Percentiles rank a stretch among this genome's conserved stretches.
Conservation (phyloP, 2,888 invertebrate species). For the Myathropa florea region DNA sequence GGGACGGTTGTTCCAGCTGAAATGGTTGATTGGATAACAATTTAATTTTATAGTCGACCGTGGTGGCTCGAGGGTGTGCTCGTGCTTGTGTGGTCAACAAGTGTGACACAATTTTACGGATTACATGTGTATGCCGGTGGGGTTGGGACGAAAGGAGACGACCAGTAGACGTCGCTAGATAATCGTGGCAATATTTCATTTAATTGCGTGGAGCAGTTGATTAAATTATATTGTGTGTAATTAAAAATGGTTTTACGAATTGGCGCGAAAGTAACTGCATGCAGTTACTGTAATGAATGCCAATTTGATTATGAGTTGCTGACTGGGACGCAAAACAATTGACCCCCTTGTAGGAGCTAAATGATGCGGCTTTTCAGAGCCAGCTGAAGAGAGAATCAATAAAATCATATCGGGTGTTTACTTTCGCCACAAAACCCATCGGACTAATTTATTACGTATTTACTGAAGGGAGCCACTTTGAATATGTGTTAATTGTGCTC, state of each 20-base stretch:
- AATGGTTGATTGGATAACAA: constrained; percentile 58
- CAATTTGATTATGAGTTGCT: not conserved
- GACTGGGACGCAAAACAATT: not conserved
- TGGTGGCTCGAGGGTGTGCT: not conserved
- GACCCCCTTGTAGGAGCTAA: not conserved
- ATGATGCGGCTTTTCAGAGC: not conserved
- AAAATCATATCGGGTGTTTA: not conserved
- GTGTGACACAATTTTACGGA: constrained; percentile 15
- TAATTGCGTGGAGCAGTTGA: constrained; percentile 13
- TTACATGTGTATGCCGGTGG: not conserved
- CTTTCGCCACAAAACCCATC: not conserved
- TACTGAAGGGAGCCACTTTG: not conserved
- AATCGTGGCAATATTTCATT: constrained; percentile 50
- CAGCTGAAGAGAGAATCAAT: not conserved
- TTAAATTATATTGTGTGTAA: constrained; percentile 32
- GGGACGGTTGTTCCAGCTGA: constrained; percentile 29
- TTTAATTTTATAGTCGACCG: constrained; percentile 49
- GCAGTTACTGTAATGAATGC: not conserved
- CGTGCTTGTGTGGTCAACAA: constrained; percentile 34
- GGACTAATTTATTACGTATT: not conserved
- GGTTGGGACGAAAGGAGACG: not conserved
- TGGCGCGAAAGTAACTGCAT: not conserved
- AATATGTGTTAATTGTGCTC: not conserved
- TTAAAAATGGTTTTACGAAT: constrained; percentile 26
- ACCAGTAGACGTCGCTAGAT: constrained; percentile 10